These are phyloP conservation scores for Lepilemur septentrionalis DNA, from an alignment of 2,797 vertebrate species.

Conservation along the genomic window DNA sequence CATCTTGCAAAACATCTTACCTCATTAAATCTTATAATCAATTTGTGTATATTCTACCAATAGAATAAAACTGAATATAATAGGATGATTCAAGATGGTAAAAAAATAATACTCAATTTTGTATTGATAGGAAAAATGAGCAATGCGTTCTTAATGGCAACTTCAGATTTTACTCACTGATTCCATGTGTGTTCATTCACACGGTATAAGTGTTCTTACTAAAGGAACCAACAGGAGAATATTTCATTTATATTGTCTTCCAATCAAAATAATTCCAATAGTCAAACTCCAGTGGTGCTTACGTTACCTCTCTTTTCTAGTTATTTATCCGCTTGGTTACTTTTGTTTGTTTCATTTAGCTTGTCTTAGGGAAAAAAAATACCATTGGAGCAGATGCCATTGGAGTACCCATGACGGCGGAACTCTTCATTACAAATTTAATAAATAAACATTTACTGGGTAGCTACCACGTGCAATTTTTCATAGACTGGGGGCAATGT, in stretches of 20 bases:
- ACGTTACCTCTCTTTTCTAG: not conserved
- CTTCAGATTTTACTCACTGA: not conserved
- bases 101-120: not conserved
- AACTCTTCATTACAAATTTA: not conserved
- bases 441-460: not conserved
- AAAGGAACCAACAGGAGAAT: not conserved
- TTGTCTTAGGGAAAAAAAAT: not conserved
- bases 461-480: fast-evolving
- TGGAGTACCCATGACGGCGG: fast-evolving
- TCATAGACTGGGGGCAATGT: fast-evolving
- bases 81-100: not conserved
- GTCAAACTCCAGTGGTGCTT: not conserved
- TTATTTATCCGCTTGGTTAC: not conserved
- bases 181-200: not conserved
- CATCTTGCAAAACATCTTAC: not conserved
- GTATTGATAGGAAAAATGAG: not conserved
- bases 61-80: not conserved
- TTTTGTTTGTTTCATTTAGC: not conserved
- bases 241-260: not conserved
- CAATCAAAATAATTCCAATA: not conserved
- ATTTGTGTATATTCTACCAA: not conserved
- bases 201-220: not conserved
- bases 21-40: not conserved
- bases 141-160: not conserved
- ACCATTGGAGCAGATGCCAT: too few relatives aligned